Percentiles rank a stretch among this genome's conserved stretches.
Conservation (phyloP, 1,140 invertebrate genomes). For the Drosophila eugracilis region DNA sequence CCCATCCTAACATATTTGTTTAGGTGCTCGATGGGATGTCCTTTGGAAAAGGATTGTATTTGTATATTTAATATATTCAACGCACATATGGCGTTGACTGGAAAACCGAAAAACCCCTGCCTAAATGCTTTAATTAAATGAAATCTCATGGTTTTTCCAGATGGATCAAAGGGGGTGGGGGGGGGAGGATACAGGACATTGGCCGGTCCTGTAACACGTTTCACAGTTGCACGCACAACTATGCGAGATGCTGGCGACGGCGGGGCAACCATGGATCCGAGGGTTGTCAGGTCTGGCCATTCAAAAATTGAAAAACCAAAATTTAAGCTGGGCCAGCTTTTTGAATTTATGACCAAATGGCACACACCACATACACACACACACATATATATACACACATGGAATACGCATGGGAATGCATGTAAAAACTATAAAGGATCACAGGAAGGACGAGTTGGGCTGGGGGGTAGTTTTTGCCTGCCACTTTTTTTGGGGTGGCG, state of each 20-base stretch:
- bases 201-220: slow-evolving; percentile 63
- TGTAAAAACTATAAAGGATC: slow-evolving; percentile 57
- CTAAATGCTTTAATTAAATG: slow-evolving; percentile 81
- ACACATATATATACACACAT: too few relatives aligned
- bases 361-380: too few relatives aligned
- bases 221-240: slow-evolving; percentile 81
- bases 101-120: slow-evolving; percentile 57
- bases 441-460: neutral
- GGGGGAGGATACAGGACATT: slow-evolving; percentile 24
- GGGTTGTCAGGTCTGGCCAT: slow-evolving; percentile 65
- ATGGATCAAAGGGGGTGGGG: slow-evolving; percentile 9
- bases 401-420: slow-evolving; percentile 76
- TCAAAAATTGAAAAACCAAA: slow-evolving; percentile 83
- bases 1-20: slow-evolving; percentile 64
- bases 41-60: slow-evolving; percentile 58
- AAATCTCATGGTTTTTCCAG: slow-evolving; percentile 80
- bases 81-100: slow-evolving; percentile 74
- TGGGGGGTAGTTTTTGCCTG: slow-evolving; percentile 15
- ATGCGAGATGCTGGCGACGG: slow-evolving; percentile 46
- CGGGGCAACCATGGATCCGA: slow-evolving; percentile 2
- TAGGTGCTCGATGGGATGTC: slow-evolving; percentile 55
- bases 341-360: slow-evolving; percentile 82
- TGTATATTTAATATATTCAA: slow-evolving; percentile 80
- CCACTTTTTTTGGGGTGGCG: slow-evolving; percentile 45
- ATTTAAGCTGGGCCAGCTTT: slow-evolving; percentile 80